Conservation (phyloP, 2,888 invertebrate genomes). For the Teinopalpus imperialis region DNA sequence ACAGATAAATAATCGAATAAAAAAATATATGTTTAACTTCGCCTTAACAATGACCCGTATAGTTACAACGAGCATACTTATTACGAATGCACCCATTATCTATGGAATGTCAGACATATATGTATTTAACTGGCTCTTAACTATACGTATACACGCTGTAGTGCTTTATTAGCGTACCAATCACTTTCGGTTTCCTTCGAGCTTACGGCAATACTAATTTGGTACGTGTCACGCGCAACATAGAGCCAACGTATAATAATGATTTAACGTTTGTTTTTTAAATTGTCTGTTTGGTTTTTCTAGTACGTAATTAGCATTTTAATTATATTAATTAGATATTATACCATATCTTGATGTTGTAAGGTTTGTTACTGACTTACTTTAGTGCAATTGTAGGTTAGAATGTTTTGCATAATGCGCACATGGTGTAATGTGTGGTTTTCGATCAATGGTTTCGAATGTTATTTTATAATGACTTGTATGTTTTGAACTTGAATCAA, state of each 20-base stretch:
- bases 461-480: too few relatives aligned
- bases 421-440: too few relatives aligned
- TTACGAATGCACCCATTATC: constrained; percentile 71
- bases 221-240: constrained; percentile 19
- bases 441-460: too few relatives aligned
- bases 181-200: constrained; percentile 61
- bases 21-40: too few relatives aligned
- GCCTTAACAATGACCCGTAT: constrained; percentile 51
- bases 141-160: constrained; percentile 50
- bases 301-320: constrained; percentile 14
- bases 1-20: too few relatives aligned
- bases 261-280: constrained; percentile 18
- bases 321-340: too few relatives aligned
- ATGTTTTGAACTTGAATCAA: too few relatives aligned
- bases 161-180: constrained; percentile 41
- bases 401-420: too few relatives aligned
- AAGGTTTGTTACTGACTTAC: too few relatives aligned
- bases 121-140: constrained; percentile 40
- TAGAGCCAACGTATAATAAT: constrained; percentile 21
- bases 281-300: constrained; percentile 9
- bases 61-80: constrained; percentile 49
- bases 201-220: constrained; percentile 23
- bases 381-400: too few relatives aligned
- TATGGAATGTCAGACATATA: constrained; percentile 60
- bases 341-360: constrained; percentile 14